Conservation (phyloP, 2,797 vertebrate species). For the Bradypodion ventrale region DNA sequence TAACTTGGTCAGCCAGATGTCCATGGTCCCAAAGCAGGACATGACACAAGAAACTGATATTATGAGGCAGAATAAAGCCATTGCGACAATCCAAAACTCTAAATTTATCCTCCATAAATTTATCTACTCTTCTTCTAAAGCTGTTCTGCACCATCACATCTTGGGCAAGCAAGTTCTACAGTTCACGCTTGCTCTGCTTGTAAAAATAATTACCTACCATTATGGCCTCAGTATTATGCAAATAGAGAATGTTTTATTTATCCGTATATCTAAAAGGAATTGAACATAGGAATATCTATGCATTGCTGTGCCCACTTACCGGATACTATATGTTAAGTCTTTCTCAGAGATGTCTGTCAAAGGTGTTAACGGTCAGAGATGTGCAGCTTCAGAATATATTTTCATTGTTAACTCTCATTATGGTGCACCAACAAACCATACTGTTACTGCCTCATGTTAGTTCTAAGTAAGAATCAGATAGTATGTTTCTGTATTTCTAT, state of each 20-base stretch:
- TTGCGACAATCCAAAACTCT: neutral
- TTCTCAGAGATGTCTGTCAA: neutral
- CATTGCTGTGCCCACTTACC: neutral
- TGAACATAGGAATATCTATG: too few species aligned
- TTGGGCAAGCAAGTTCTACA: too few species aligned
- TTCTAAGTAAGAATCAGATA: neutral
- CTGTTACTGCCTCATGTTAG: neutral
- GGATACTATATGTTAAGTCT: neutral
- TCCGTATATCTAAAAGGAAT: neutral
- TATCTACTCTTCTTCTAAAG: neutral
- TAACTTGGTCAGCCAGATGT: too few species aligned
- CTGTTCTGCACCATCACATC: too few species aligned
- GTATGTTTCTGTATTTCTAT: neutral
- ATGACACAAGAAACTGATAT: neutral
- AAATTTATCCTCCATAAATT: neutral
- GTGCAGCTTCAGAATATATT: neutral
- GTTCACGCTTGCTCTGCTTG: neutral
- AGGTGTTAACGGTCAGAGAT: neutral
- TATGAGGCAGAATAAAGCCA: neutral
- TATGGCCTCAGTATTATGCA: neutral
- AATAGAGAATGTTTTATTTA: neutral
- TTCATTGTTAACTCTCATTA: neutral
- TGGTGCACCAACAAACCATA: neutral
- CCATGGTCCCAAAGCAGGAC: neutral
- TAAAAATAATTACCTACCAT: neutral